Base-by-base conservation (phyloP, 2,113 vertebrate genomes). In the Neomonachus schauinslandi region DNA sequence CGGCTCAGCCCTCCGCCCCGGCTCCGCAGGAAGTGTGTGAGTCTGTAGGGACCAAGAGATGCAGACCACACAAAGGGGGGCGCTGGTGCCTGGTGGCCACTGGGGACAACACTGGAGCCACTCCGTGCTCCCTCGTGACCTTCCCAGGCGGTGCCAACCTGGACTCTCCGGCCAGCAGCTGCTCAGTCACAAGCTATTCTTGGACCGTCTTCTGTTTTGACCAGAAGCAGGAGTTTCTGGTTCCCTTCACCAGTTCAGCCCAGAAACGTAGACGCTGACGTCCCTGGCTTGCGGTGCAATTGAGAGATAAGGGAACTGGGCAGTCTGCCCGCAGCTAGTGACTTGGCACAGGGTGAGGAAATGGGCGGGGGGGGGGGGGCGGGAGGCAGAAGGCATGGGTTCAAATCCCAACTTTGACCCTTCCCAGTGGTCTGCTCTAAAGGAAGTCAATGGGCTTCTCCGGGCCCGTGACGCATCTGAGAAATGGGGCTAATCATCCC, bases 61-160 rank as follows among this genome's bases (percentile, higher is more conserved):
- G 0, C 31, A 3, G 33, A 15, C 36, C 33, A 39, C 89, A 81
- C 36, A 33, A n/a, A 79, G 69, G 63, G 89, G 89, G 91, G 91
- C 57, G 3, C 67, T 49, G 57, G 81, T 77, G 97, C 97, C 98
- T 97, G 39, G 96, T 53, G 93, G 97, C 93, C 95, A 11, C 96
- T 67, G 94, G 96, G 97, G 96, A 97, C 49, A 7, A 93, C 83
- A 96, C 97, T 98, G 98, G 93, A 95, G 98, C 97, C 97, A 91
- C 0, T 26, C 51, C 33, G 89, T 88, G 42, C 57, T 97, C 93
- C 63, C 91, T 93, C 15, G 87, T 98, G 98, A 98, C 74, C 96
- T 96, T 33, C 84, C 74, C 7, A 7, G 85, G 65, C 94, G 16
- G 83, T 95, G 95, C 97, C 98, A 97, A 49, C 42, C 49, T 1